Evolutionary conservation across 2,888 invertebrate genomes (phyloP).

Genomic region (Hydrotaea cyrtoneurina): DNA sequence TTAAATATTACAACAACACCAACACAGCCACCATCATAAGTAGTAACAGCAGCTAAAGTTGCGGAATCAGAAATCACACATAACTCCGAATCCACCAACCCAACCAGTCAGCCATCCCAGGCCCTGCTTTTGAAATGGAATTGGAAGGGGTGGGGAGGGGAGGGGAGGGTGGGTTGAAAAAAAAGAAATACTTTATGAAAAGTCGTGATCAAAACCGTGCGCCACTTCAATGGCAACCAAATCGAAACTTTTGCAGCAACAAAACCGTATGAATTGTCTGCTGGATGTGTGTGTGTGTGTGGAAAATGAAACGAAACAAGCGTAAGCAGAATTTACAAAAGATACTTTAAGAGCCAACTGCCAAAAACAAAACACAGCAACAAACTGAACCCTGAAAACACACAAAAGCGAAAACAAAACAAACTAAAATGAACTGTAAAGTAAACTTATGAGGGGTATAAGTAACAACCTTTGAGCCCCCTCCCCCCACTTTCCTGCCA

Average conservation of each 20-base stretch:
- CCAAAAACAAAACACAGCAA: conserved; percentile 37
- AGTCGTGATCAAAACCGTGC: conserved; percentile 66
- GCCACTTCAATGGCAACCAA: conserved; percentile 60
- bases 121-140: not conserved
- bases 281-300: not conserved
- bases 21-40: not conserved
- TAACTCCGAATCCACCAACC: not conserved
- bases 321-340: conserved; percentile 12
- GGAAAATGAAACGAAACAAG: not conserved
- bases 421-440: conserved; percentile 6
- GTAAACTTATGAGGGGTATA: conserved; percentile 20
- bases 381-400: not conserved
- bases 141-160: not conserved
- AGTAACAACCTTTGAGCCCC: conserved; percentile 37
- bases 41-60: not conserved
- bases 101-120: not conserved
- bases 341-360: conserved; percentile 30
- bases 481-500: too few relatives aligned
- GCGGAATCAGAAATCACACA: conserved; percentile 34
- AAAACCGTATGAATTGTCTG: not conserved
- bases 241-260: conserved; percentile 4
- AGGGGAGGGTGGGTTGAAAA: not conserved
- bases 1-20: conserved; percentile 20
- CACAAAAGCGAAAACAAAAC: conserved; percentile 31
- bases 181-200: conserved; percentile 44